Percentiles rank a stretch among this genome's conserved stretches.
Conservation (phyloP, 1,140 invertebrate species). For the Bombyx mandarina region DNA sequence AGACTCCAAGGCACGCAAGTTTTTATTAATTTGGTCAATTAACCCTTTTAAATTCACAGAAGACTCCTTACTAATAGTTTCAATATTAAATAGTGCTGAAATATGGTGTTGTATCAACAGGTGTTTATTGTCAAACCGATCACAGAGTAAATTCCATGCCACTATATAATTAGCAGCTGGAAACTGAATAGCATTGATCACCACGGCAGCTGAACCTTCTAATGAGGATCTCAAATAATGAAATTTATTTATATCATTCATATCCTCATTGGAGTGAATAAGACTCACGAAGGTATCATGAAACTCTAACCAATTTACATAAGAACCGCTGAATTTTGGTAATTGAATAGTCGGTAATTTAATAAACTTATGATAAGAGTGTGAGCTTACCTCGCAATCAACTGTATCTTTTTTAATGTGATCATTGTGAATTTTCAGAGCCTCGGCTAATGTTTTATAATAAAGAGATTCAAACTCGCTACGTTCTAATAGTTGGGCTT, state of each 20-base stretch:
- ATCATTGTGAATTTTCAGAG: neutral
- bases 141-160: slow-evolving; percentile 5
- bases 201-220: slow-evolving; percentile 4
- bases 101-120: slow-evolving; percentile 4
- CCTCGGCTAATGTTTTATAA: neutral
- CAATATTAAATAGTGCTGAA: slow-evolving; percentile 1
- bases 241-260: slow-evolving; percentile 6
- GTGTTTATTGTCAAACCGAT: slow-evolving; percentile 3
- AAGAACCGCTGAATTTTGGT: slow-evolving; percentile 3
- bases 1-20: slow-evolving; percentile 1
- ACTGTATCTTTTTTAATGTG: neutral
- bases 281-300: slow-evolving; percentile 4
- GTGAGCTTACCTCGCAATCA: neutral
- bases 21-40: slow-evolving; percentile 4
- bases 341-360: slow-evolving; percentile 4
- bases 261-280: slow-evolving; percentile 2
- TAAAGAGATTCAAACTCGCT: neutral
- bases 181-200: slow-evolving; percentile 2
- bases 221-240: slow-evolving; percentile 3
- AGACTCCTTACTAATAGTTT: slow-evolving; percentile 1
- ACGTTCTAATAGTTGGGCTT: neutral
- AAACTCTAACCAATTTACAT: slow-evolving; percentile 3
- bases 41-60: slow-evolving; percentile 1
- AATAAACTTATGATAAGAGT: neutral
- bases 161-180: slow-evolving; percentile 1